Evolutionary conservation across 2,888 invertebrate genomes (phyloP).

Genomic region (Agonopterix alstromeriana): DNA sequence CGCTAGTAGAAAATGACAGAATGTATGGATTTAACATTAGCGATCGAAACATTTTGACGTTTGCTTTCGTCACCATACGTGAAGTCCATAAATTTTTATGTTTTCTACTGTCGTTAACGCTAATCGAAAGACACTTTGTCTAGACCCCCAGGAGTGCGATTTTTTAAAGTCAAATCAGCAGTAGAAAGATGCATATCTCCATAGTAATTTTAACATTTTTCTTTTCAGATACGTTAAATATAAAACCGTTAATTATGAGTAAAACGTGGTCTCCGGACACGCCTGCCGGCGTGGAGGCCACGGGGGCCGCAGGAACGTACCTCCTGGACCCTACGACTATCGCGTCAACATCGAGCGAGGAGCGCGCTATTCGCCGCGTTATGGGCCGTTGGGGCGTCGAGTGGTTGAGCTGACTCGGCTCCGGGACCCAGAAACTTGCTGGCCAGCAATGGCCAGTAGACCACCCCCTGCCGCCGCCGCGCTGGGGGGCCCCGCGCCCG

Average conservation of each 20-base stretch:
- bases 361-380: conserved; percentile 67
- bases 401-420: conserved; percentile 98
- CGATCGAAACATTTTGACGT: no score
- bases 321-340: conserved; percentile 38
- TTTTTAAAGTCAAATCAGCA: no score
- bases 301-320: conserved; percentile 45
- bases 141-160: no score
- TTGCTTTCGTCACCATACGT: no score
- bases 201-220: conserved; percentile 4
- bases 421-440: conserved; percentile 34
- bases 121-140: no score
- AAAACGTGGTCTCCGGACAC: conserved; percentile 66
- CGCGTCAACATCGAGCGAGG: conserved; percentile 61
- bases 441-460: conserved; percentile 63
- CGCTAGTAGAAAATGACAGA: no score
- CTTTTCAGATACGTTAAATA: conserved; percentile 69
- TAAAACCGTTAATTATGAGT: conserved; percentile 74
- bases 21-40: no score
- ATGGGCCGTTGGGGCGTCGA: conserved; percentile 95
- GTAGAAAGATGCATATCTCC: no score
- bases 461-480: conserved; percentile 66
- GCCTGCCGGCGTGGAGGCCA: conserved; percentile 57
- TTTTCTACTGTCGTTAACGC: no score
- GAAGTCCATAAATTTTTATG: no score
- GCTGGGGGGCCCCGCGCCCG: conserved; percentile 68